Evolutionary conservation across 2,888 invertebrate species (phyloP).

Genomic region (Ochropleura leucogaster): DNA sequence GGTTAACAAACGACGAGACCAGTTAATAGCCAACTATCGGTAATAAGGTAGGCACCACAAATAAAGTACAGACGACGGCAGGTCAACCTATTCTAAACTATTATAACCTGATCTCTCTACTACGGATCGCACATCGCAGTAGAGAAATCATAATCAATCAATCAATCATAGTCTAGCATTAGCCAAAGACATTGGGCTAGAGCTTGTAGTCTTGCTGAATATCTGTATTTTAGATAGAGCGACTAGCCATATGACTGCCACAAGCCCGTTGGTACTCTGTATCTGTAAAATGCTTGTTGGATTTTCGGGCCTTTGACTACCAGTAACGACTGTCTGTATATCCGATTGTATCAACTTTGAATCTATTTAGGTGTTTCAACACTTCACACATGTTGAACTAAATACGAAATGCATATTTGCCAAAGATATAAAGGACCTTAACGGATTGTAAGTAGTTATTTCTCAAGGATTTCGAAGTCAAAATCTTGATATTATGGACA

Average conservation of each 20-base stretch:
- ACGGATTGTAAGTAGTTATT: not conserved
- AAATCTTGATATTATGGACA: conserved; percentile 19
- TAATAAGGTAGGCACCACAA: not conserved
- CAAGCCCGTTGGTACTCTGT: not conserved
- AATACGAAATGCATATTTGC: not conserved
- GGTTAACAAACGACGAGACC: not conserved
- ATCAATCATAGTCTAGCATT: no score
- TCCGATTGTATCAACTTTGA: not conserved
- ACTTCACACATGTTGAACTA: not conserved
- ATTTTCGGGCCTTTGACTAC: not conserved
- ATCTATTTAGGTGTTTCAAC: not conserved
- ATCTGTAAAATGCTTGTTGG: not conserved
- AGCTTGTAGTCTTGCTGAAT: not conserved
- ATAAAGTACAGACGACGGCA: no score
- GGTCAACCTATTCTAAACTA: no score
- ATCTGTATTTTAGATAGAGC: not conserved
- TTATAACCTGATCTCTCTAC: no score
- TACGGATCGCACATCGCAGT: no score
- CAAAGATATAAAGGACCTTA: not conserved
- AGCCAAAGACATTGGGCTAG: not conserved
- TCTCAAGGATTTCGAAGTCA: conserved; percentile 1
- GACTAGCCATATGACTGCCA: not conserved
- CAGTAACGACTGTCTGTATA: no score
- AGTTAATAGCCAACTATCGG: not conserved
- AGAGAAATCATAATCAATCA: no score